Percentiles rank a stretch among this genome's conserved stretches.
Conservation (phyloP, 2,113 vertebrate species). For the Argyrosomus japonicus region DNA sequence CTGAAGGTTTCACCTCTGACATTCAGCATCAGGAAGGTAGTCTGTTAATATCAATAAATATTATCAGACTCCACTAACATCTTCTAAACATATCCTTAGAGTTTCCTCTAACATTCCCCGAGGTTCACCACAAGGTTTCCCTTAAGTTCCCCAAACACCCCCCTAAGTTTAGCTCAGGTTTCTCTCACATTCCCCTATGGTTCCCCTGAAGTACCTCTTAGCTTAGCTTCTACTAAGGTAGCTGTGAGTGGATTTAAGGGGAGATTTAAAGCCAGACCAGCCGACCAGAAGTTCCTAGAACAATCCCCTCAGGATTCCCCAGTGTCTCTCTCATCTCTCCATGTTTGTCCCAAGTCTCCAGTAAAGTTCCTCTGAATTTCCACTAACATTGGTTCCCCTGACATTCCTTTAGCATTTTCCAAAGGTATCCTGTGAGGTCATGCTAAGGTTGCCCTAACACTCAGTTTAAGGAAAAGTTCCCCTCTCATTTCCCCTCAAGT, state of each 20-base stretch:
- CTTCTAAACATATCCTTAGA: background rate
- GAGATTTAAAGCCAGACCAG: too few relatives aligned
- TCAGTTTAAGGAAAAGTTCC: too few relatives aligned
- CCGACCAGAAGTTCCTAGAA: background rate
- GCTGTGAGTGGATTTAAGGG: too few relatives aligned
- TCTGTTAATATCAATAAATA: too few relatives aligned
- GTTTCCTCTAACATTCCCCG: background rate
- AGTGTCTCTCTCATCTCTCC: background rate
- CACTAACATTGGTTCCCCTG: background rate
- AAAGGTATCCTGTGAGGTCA: background rate
- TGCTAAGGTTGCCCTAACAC: background rate
- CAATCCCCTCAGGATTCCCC: background rate
- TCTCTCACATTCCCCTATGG: background rate
- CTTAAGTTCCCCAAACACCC: background rate
- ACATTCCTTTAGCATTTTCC: background rate
- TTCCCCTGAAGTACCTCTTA: too few relatives aligned
- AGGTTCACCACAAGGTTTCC: background rate
- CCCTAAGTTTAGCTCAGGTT: background rate
- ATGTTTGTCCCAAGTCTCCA: background rate
- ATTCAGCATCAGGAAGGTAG: slow-evolving; percentile 80
- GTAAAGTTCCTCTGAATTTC: background rate
- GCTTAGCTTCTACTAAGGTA: too few relatives aligned
- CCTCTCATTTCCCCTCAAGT: background rate
- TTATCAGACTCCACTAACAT: background rate
- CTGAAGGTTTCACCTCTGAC: slow-evolving; percentile 89